Evolutionary conservation across 2,113 vertebrate genomes (phyloP).

Genomic region (Phrynosoma blainvillii): DNA sequence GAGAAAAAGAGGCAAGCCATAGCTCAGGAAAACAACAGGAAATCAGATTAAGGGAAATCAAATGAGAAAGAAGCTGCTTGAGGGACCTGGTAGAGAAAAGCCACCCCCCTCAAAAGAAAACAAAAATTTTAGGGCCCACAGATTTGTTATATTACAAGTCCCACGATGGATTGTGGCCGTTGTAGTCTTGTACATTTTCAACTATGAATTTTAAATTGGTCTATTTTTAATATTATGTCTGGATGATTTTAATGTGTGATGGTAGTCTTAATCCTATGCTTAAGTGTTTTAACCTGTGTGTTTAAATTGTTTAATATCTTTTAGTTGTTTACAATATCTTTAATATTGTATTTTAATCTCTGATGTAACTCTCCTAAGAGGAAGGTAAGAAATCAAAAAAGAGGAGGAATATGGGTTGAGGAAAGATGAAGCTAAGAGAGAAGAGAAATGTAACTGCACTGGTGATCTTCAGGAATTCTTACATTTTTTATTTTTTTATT

Average conservation of each 20-base stretch:
- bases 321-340: too few species aligned
- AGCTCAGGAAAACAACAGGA: constrained; percentile 36
- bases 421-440: background rate
- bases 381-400: too few species aligned
- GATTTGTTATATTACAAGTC: background rate
- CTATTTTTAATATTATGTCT: background rate
- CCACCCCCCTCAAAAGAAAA: background rate
- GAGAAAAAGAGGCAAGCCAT: constrained; percentile 57
- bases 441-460: background rate
- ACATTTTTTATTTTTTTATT: background rate
- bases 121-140: background rate
- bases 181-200: too few species aligned
- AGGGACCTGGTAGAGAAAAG: background rate
- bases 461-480: background rate
- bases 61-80: background rate
- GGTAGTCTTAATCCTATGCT: too few species aligned
- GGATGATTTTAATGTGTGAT: background rate
- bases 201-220: too few species aligned
- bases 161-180: background rate
- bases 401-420: background rate
- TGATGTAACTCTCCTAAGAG: too few species aligned
- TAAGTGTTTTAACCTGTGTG: too few species aligned
- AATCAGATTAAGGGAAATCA: constrained; percentile 55
- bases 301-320: too few species aligned
- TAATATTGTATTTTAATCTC: too few species aligned